Evolutionary conservation across 2,113 vertebrate species (phyloP).

Genomic region (Apteryx owenii): DNA sequence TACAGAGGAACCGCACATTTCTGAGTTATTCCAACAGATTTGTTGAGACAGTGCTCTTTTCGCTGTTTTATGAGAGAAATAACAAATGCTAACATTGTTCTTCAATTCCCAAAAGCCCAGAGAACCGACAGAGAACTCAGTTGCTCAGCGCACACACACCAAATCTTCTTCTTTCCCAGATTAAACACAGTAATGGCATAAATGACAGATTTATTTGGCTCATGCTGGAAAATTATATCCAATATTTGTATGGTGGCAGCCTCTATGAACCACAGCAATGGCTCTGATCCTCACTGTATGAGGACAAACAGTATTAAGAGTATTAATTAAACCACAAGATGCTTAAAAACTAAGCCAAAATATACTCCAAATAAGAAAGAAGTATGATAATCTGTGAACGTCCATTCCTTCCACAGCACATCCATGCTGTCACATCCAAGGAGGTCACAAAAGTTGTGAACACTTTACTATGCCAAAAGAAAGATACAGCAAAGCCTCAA

Average conservation of each 20-base stretch:
- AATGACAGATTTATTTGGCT: background rate
- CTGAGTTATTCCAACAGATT: background rate
- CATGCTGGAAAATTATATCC: background rate
- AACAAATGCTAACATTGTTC: background rate
- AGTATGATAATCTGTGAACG: background rate
- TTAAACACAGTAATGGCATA: background rate
- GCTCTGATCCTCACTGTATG: background rate
- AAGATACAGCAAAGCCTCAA: background rate
- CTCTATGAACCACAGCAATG: background rate
- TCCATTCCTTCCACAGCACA: background rate
- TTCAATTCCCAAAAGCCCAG: background rate
- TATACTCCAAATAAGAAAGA: background rate
- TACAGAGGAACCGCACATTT: background rate
- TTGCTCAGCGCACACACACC: background rate
- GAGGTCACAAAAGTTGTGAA: background rate
- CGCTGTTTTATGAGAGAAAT: background rate
- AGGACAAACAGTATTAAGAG: conserved; percentile 1
- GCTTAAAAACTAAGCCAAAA: background rate
- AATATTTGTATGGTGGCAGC: background rate
- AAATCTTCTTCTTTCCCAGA: background rate
- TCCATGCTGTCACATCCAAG: too few relatives aligned
- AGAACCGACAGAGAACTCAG: background rate
- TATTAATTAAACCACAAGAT: background rate
- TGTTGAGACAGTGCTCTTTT: background rate
- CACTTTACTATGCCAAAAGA: background rate